Evolutionary conservation across 2,888 invertebrate species (phyloP).

Genomic region (Chydorus sphaericus): DNA sequence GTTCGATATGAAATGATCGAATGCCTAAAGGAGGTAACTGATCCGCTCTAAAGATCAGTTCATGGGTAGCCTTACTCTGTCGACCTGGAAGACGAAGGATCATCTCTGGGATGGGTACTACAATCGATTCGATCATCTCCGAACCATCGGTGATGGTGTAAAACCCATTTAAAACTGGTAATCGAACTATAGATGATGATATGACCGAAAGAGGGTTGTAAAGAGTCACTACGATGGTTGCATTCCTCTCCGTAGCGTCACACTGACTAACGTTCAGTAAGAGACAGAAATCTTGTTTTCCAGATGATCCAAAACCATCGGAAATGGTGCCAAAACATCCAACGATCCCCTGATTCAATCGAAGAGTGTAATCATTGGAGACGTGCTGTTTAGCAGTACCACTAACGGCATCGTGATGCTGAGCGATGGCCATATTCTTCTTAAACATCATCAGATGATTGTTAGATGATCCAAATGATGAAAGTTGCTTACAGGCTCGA

Average conservation of each 20-base stretch:
- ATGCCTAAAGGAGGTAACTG: slow-evolving; percentile 37
- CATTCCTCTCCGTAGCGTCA: slow-evolving; percentile 41
- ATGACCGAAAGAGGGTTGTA: slow-evolving; percentile 64
- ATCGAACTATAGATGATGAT: slow-evolving; percentile 30
- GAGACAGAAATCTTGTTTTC: slow-evolving; percentile 34
- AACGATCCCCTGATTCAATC: slow-evolving; percentile 50
- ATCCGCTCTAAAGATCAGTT: slow-evolving; percentile 5
- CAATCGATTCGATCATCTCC: neutral
- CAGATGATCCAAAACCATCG: slow-evolving; percentile 32
- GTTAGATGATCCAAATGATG: no score
- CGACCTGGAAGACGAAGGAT: slow-evolving; percentile 47
- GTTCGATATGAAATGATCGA: slow-evolving; percentile 41
- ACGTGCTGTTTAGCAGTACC: slow-evolving; percentile 78
- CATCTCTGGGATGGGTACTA: slow-evolving; percentile 40
- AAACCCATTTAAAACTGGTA: slow-evolving; percentile 33
- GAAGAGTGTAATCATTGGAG: slow-evolving; percentile 68
- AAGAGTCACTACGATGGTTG: slow-evolving; percentile 51
- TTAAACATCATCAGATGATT: neutral
- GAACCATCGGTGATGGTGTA: slow-evolving; percentile 48
- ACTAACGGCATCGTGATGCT: slow-evolving; percentile 86
- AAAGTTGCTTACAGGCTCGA: slow-evolving; percentile 38
- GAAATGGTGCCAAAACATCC: slow-evolving; percentile 38
- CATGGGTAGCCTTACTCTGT: slow-evolving; percentile 37
- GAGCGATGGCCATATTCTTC: slow-evolving; percentile 33
- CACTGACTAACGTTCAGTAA: slow-evolving; percentile 65